Conservation (phyloP, 2,888 invertebrate genomes). For the Melinaea marsaeus region DNA sequence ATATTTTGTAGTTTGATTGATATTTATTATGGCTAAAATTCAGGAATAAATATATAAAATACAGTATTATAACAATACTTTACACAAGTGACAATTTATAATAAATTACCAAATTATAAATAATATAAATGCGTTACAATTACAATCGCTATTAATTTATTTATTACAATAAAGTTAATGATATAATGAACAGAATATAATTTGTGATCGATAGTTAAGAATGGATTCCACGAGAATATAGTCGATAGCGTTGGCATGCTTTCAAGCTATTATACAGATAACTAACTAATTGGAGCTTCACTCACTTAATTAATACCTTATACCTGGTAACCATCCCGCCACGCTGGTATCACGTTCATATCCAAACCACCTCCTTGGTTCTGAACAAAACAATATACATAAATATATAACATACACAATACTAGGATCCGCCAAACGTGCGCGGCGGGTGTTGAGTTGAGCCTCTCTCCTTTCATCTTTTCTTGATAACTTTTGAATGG, state of each 20-base stretch:
- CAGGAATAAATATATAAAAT: not conserved
- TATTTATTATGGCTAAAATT: too few species aligned
- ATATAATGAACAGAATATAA: slow-evolving; percentile 13
- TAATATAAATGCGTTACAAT: not conserved
- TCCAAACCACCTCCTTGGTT: slow-evolving; percentile 94
- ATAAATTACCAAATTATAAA: not conserved
- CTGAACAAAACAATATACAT: slow-evolving; percentile 59
- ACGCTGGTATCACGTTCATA: slow-evolving; percentile 98
- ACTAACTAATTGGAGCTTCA: slow-evolving; percentile 24
- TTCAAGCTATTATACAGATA: slow-evolving; percentile 28
- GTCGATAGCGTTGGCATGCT: slow-evolving; percentile 24
- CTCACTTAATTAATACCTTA: slow-evolving; percentile 24
- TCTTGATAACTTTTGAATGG: too few species aligned
- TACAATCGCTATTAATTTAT: not conserved
- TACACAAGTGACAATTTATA: not conserved
- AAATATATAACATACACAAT: not conserved
- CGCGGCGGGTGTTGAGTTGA: too few species aligned
- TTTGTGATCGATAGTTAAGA: slow-evolving; percentile 15
- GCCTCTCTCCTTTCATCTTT: too few species aligned
- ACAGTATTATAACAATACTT: too few species aligned
- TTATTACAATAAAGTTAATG: slow-evolving; percentile 7
- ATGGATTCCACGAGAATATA: slow-evolving; percentile 19
- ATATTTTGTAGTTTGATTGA: too few species aligned
- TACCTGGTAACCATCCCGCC: slow-evolving; percentile 84
- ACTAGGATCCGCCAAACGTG: too few species aligned